Evolutionary conservation across 2,113 vertebrate genomes (phyloP).

Genomic region (Oplegnathus fasciatus): DNA sequence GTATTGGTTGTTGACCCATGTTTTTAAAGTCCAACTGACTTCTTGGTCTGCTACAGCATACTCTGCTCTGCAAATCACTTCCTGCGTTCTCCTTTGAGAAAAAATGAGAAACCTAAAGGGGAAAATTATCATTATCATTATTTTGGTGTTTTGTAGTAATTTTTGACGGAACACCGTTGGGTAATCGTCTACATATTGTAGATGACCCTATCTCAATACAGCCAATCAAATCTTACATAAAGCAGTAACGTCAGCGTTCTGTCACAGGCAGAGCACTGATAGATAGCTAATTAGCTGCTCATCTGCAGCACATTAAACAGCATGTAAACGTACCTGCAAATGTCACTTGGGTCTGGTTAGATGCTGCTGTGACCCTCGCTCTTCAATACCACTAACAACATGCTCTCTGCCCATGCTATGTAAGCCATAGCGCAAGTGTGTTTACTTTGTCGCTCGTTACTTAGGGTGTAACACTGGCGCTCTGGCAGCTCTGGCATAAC

Average conservation of each 20-base stretch:
- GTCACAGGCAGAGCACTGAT: too few species aligned
- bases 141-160: too few species aligned
- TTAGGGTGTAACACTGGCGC: too few species aligned
- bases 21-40: neutral
- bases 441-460: too few species aligned
- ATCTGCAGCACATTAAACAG: neutral
- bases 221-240: neutral
- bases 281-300: neutral
- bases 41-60: too few species aligned
- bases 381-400: neutral
- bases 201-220: neutral
- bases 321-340: neutral
- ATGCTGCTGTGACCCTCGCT: neutral
- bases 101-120: neutral
- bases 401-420: neutral
- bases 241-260: too few species aligned
- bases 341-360: neutral
- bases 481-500: too few species aligned
- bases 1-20: neutral
- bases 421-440: neutral
- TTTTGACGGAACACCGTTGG: neutral
- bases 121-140: neutral
- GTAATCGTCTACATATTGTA: neutral
- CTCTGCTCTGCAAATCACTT: too few species aligned
- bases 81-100: neutral